These are phyloP conservation scores for Samia ricini DNA, from an alignment of 1,140 invertebrate species.

Conservation along the genomic window DNA sequence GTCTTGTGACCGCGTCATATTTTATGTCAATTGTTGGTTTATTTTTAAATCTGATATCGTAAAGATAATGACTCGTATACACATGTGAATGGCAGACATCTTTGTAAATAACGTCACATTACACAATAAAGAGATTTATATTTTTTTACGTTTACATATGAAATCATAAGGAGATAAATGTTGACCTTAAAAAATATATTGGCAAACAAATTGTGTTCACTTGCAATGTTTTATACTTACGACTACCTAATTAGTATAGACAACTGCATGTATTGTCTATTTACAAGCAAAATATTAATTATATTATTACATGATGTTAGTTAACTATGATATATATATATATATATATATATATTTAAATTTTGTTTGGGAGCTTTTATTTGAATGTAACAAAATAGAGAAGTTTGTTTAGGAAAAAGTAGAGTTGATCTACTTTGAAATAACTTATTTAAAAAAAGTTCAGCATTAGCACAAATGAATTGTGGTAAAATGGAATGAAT, in stretches of 20 bases:
- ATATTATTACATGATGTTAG: too few relatives aligned
- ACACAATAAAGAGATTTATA: slow-evolving; percentile 1
- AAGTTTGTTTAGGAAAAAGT: too few relatives aligned
- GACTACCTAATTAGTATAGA: neutral
- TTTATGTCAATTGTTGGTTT: slow-evolving; percentile 39
- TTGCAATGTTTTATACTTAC: neutral
- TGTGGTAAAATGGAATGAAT: too few relatives aligned
- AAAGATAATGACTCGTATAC: slow-evolving; percentile 15
- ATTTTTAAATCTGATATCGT: slow-evolving; percentile 41
- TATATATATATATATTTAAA: too few relatives aligned
- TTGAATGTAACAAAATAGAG: too few relatives aligned
- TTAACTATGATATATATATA: too few relatives aligned
- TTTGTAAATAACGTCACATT: slow-evolving; percentile 2
- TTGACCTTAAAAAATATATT: neutral
- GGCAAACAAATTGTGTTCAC: too few relatives aligned
- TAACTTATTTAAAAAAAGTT: too few relatives aligned
- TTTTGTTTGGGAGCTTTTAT: too few relatives aligned
- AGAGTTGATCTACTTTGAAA: too few relatives aligned
- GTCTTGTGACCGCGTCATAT: slow-evolving; percentile 47
- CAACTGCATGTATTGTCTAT: neutral
- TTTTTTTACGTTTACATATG: neutral
- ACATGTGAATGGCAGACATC: slow-evolving; percentile 10
- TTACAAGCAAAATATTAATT: too few relatives aligned
- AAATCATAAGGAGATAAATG: neutral
- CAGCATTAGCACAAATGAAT: too few relatives aligned